Percentiles rank a stretch among this genome's conserved stretches.
Evolutionary conservation across 2,113 vertebrate species (phyloP).

Genomic region (Xenopus laevis): DNA sequence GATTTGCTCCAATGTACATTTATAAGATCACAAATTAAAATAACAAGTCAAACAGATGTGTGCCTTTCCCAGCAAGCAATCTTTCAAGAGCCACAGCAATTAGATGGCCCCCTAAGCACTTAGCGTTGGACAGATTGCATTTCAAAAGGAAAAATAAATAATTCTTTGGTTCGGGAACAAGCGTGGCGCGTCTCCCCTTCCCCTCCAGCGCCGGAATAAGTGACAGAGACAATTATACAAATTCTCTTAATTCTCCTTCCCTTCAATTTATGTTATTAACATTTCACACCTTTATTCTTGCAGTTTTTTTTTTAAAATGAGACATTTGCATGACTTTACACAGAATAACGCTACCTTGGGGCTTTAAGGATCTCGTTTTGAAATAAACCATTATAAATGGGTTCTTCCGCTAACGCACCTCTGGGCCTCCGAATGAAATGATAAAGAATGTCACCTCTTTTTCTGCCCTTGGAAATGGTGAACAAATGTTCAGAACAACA

Average conservation of each 20-base stretch:
- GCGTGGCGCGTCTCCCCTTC: background rate
- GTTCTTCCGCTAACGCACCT: background rate
- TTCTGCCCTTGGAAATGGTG: slow-evolving; percentile 4
- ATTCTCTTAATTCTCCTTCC: background rate
- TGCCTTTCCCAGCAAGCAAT: background rate
- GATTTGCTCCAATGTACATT: background rate
- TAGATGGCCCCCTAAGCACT: background rate
- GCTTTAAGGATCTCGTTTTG: slow-evolving; percentile 12
- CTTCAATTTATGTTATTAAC: slow-evolving; percentile 15
- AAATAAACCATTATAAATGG: background rate
- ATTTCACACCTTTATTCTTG: background rate
- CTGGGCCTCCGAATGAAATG: background rate
- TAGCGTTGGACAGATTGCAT: background rate
- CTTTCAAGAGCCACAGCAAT: background rate
- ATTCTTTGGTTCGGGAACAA: background rate
- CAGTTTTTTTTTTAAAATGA: slow-evolving; percentile 12
- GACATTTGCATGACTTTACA: slow-evolving; percentile 24
- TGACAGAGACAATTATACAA: background rate
- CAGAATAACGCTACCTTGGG: slow-evolving; percentile 5
- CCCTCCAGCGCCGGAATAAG: background rate
- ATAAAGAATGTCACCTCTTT: slow-evolving; percentile 5
- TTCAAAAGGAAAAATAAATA: background rate
- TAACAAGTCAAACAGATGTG: background rate
- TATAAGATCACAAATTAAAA: background rate
- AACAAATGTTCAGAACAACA: no score